Evolutionary conservation across 2,797 vertebrate species (phyloP), one percentile per base, ranked within the genome.

Genomic region (Falco novaeseelandiae): DNA sequence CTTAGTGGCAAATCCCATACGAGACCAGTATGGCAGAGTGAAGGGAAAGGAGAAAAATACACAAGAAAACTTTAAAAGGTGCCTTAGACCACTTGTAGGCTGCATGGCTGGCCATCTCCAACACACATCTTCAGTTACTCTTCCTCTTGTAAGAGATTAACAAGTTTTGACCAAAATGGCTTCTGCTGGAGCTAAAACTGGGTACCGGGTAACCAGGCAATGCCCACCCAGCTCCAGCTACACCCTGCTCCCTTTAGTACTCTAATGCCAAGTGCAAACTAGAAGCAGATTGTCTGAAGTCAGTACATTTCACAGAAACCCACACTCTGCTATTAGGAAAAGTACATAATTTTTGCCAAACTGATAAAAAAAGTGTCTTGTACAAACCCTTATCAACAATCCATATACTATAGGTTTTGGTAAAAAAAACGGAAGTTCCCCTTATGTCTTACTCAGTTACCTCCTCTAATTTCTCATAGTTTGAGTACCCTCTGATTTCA

Each of bases 321-420:
- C 42, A 61, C 14, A n/a, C 17, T 76, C 29, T 30, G 7, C 49
- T 74, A 14, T 16, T 63, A 78, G n/a, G 55, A 79, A 66, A 82
- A 87, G 22, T 23, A 58, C 5, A 1, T 46, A 0, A 14, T n/a
- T 95, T 93, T 81, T 86, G 52, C 20, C 11, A 78, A 78, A 66
- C n/a, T 59, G 73, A 82, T 87, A 54, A 81, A 78, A 90, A 18
- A 55, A 9, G 12, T 42, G 38, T 29, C 66, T 78, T 51, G 14
- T 29, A 74, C 40, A 90, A 87, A 42, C 19, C 26, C 38, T 29
- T 78, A 76, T 7, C 30, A 84, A 49, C 15, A 49, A 69, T 29
- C 10, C 46, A 46, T 0, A 1, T 2, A 62, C 0, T 0, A 66
- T 0, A 44, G 27, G 58, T 8, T 71, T 48, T 0, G 4, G 44